Evolutionary conservation across 2,888 invertebrate species (phyloP).

Genomic region (Xestia rhomboidea): DNA sequence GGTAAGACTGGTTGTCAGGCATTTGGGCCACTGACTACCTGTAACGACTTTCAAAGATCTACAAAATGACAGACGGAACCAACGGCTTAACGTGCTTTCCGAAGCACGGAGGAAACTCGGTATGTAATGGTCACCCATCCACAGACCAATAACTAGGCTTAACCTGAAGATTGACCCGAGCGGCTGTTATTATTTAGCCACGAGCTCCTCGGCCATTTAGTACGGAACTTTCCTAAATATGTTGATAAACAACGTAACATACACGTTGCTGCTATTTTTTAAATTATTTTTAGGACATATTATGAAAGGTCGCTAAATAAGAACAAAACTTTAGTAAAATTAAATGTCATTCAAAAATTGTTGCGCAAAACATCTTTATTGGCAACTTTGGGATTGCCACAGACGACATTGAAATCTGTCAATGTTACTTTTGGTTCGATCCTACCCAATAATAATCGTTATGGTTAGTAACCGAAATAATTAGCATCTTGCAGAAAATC

Average conservation of each 20-base stretch:
- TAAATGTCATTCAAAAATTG: neutral
- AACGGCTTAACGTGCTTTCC: too few relatives aligned
- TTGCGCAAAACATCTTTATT: neutral
- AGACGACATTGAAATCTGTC: neutral
- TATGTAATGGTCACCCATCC: neutral
- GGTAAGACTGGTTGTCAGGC: too few relatives aligned
- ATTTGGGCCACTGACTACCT: too few relatives aligned
- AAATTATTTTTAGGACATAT: neutral
- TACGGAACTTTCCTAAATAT: neutral
- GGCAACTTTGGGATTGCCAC: neutral
- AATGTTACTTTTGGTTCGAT: neutral
- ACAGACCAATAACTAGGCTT: neutral
- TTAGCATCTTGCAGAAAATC: neutral
- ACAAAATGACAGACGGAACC: too few relatives aligned
- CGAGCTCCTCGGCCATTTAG: too few relatives aligned
- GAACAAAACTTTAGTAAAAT: neutral
- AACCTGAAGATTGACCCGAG: neutral
- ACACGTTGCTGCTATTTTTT: neutral
- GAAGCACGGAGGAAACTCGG: too few relatives aligned
- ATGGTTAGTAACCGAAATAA: neutral
- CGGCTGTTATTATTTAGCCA: too few relatives aligned
- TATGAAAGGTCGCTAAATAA: neutral
- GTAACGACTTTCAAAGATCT: too few relatives aligned
- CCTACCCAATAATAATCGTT: neutral
- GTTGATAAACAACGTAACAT: neutral